phyloP scores from a whole-genome alignment of 2,113 vertebrate species.

The Chloroceryle aenea region DNA sequence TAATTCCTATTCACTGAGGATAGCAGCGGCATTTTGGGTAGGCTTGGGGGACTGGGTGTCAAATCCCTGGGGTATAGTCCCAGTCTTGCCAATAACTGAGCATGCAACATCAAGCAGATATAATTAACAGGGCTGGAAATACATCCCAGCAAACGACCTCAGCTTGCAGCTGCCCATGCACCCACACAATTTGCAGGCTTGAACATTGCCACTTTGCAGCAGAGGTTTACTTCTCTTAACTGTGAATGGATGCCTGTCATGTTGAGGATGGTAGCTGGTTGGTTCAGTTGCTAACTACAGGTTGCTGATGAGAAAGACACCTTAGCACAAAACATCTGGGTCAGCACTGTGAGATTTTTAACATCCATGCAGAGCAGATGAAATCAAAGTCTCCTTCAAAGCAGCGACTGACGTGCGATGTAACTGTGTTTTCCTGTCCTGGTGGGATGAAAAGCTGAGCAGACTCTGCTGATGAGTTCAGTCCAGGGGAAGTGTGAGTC shows the following conservation, averaged over 20 bases:
- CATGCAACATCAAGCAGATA: not conserved
- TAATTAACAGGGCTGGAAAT: not conserved
- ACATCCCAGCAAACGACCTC: not conserved
- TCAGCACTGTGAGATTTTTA: not conserved
- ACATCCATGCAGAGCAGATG: not conserved
- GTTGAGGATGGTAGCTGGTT: not conserved
- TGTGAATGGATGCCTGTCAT: not conserved
- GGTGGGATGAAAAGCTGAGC: constrained; percentile 9
- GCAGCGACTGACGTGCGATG: not conserved
- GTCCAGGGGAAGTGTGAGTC: not conserved
- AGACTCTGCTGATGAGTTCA: not conserved
- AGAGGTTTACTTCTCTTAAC: not conserved
- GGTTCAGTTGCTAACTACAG: not conserved
- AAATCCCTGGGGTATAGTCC: not conserved
- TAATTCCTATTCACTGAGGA: not conserved
- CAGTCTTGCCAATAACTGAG: not conserved
- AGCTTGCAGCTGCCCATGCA: not conserved
- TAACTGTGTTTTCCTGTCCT: constrained; percentile 37
- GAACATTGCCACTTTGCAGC: not conserved
- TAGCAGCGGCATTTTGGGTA: not conserved
- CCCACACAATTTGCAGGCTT: not conserved
- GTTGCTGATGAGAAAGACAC: not conserved
- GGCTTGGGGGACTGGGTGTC: not conserved
- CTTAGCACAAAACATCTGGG: not conserved
- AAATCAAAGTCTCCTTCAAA: constrained; percentile 55